A percentile compares a stretch with the other conserved stretches of the same genome.
These are phyloP conservation scores for Frieseomelitta varia DNA, from an alignment of 1,140 invertebrate genomes.

Conservation along the genomic window DNA sequence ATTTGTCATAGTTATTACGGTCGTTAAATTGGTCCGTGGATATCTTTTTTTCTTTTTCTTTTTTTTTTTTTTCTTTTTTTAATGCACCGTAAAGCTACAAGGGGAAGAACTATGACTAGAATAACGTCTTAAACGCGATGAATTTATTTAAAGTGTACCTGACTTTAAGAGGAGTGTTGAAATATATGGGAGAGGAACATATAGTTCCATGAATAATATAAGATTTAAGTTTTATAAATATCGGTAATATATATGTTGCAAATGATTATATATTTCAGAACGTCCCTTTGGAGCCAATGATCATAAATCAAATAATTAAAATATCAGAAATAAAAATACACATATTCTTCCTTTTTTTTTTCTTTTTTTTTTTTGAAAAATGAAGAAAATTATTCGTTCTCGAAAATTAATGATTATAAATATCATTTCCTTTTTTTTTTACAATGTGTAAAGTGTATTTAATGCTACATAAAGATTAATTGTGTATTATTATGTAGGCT, in stretches of 20 bases:
- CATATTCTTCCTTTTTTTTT: slow-evolving; percentile 61
- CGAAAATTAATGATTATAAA: slow-evolving; percentile 37
- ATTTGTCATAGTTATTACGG: neutral
- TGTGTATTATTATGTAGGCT: slow-evolving; percentile 57
- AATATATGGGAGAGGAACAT: slow-evolving; percentile 59
- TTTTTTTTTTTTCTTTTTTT: slow-evolving; percentile 11
- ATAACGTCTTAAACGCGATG: slow-evolving; percentile 30
- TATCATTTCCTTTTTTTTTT: slow-evolving; percentile 44
- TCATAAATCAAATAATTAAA: slow-evolving; percentile 57
- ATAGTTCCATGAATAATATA: slow-evolving; percentile 51
- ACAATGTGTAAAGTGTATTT: slow-evolving; percentile 72
- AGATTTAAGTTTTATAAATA: slow-evolving; percentile 73
- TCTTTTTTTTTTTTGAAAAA: slow-evolving; percentile 58
- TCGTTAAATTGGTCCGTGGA: slow-evolving; percentile 12
- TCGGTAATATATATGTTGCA: slow-evolving; percentile 72
- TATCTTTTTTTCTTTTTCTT: too few relatives aligned
- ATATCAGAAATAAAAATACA: slow-evolving; percentile 47
- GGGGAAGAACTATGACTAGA: slow-evolving; percentile 1
- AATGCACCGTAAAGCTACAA: slow-evolving; percentile 18
- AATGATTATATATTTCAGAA: slow-evolving; percentile 70
- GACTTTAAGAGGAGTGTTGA: slow-evolving; percentile 69
- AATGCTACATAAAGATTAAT: slow-evolving; percentile 62
- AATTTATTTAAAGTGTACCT: slow-evolving; percentile 77
- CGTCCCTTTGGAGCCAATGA: slow-evolving; percentile 72
- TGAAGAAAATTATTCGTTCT: slow-evolving; percentile 49